Base-by-base conservation (phyloP, 1,140 invertebrate genomes). In the Trissolcus basalis region DNA sequence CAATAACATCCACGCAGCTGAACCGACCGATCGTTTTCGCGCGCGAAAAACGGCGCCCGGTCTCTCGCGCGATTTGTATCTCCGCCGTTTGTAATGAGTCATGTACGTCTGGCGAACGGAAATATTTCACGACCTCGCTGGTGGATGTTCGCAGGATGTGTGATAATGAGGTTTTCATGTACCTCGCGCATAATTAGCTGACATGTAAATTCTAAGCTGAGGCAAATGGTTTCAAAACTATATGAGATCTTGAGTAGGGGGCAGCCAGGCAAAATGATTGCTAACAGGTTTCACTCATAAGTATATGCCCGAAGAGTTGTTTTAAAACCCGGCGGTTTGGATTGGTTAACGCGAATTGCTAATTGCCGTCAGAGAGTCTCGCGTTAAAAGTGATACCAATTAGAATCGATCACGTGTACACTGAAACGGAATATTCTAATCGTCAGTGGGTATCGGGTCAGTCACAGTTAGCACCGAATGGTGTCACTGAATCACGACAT, bases 131-230 rank as follows among this genome's bases (percentile, higher is more conserved):
- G 56, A 36, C 70, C 70, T 73, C 61, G 65, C 35, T 12, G 19
- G 19, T 27, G 55, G 65, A 47, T 59, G 47, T 67, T 61, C 49
- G 61, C 65, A 60, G 73, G 50, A 67, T 67, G 60, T 70, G 60
- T 71, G 65, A 77, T 67, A 77, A 77, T 76, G 65, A 56, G 73
- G 73, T 64, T 70, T 54, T 63, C 60, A 51, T 49, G 65, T 64
- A 56, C 35, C 54, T 67, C 43, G 61, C 56, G 71, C 56, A 51
- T 74, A 74, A 74, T 67, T 74, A 68, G 58, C 58, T 56, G 47
- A 50, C 63, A 68, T 63, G 63, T 51, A 63, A 68, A 68, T 67
- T 63, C 50, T 6, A 32, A 45, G 61, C 41, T 59, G 41, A 64
- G 44, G 56, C 41, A 32, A 59, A 61, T 55, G 16, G 45, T 56